Conservation (phyloP, 2,797 vertebrate genomes). For the Coluber constrictor region DNA sequence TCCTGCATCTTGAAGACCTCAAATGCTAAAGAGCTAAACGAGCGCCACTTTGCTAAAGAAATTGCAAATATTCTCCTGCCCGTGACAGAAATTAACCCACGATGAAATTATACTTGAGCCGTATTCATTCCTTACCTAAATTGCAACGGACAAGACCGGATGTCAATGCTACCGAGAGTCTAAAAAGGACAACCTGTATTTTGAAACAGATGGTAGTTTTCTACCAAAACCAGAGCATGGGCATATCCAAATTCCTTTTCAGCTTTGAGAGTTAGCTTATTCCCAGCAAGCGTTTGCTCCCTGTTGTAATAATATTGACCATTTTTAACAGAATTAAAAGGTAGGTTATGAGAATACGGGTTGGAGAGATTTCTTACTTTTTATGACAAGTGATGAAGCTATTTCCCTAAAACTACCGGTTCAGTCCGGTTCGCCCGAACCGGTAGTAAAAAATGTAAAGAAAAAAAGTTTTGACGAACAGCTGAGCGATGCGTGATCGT, state of each 20-base stretch:
- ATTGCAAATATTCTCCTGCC: background rate
- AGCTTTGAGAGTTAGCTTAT: background rate
- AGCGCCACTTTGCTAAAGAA: background rate
- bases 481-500: too few species aligned
- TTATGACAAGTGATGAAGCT: background rate
- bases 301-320: background rate
- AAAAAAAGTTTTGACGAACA: too few species aligned
- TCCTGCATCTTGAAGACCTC: too few species aligned
- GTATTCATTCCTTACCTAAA: background rate
- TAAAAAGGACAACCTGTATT: background rate
- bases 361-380: background rate
- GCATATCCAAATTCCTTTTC: background rate
- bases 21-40: background rate
- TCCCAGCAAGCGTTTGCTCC: background rate
- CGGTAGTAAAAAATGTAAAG: too few species aligned
- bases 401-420: background rate
- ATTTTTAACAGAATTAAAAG: background rate
- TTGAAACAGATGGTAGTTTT: background rate
- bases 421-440: too few species aligned
- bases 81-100: background rate
- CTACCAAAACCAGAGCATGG: background rate
- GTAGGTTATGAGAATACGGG: background rate
- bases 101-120: background rate
- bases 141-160: background rate
- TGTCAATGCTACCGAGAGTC: too few species aligned